Evolutionary conservation across 2,888 invertebrate species (phyloP).

Genomic region (Dugesia japonica): DNA sequence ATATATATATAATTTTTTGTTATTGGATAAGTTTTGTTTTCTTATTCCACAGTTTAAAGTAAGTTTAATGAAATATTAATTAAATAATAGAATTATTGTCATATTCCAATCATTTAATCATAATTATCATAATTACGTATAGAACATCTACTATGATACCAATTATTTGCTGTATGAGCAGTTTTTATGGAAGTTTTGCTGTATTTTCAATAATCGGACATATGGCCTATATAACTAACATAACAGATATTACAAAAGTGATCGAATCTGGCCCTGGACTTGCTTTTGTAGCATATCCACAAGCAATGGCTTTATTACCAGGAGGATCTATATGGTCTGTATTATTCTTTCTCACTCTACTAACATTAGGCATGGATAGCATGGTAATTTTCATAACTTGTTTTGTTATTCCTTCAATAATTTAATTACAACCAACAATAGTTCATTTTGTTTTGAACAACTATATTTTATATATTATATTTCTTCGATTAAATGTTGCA

Average conservation of each 20-base stretch:
- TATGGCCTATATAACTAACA: constrained; percentile 37
- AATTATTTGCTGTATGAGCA: constrained; percentile 37
- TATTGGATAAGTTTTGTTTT: no score
- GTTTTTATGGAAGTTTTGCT: constrained; percentile 38
- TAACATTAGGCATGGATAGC: constrained; percentile 45
- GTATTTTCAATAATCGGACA: constrained; percentile 39
- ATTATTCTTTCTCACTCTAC: constrained; percentile 45
- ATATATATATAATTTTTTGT: no score
- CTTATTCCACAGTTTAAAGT: no score
- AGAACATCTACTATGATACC: constrained; percentile 38
- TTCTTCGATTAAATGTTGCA: no score
- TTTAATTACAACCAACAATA: no score
- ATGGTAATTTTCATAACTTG: constrained; percentile 39
- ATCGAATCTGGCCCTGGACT: constrained; percentile 37
- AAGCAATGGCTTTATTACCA: constrained; percentile 38
- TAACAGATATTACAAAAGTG: not conserved
- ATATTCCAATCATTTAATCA: no score
- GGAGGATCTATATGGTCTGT: constrained; percentile 41
- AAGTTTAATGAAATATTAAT: no score
- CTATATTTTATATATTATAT: no score
- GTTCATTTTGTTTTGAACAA: no score
- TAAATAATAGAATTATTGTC: no score
- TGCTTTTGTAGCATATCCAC: constrained; percentile 41
- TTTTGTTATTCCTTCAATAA: no score
- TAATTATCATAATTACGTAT: constrained; percentile 12